phyloP scores from a whole-genome alignment of 2,797 vertebrate species.

The Hylomyscus alleni region DNA sequence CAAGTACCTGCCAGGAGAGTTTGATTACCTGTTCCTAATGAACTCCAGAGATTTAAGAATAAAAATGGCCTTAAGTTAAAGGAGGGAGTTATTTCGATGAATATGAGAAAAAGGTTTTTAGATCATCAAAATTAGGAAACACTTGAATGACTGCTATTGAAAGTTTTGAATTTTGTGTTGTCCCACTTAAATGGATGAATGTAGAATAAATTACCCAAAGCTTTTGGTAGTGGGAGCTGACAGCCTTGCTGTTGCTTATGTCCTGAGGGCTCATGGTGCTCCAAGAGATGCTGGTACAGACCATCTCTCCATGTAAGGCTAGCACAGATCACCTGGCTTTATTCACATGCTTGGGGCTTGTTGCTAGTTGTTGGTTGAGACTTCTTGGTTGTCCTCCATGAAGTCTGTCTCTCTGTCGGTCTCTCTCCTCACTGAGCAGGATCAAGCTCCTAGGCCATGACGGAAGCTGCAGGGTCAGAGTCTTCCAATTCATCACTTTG shows the following conservation, averaged over 20 bases:
- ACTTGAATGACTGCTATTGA: slow-evolving; percentile 59
- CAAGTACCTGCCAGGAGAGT: slow-evolving; percentile 45
- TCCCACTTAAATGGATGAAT: slow-evolving; percentile 23
- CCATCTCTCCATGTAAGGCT: background rate
- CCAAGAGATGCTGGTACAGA: background rate
- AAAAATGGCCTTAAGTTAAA: slow-evolving; percentile 69
- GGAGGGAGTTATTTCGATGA: slow-evolving; percentile 65
- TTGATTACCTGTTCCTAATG: slow-evolving; percentile 61
- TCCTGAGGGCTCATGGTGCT: background rate
- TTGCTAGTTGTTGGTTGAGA: background rate
- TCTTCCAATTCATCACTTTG: background rate
- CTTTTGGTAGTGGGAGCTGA: slow-evolving; percentile 13
- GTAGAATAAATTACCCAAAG: slow-evolving; percentile 26
- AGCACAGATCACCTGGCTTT: background rate
- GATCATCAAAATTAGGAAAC: slow-evolving; percentile 61
- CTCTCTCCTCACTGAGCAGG: background rate
- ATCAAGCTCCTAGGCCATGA: background rate
- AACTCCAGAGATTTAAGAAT: slow-evolving; percentile 61
- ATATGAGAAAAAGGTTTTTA: slow-evolving; percentile 41
- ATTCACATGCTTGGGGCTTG: background rate
- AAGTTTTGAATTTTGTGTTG: slow-evolving; percentile 55
- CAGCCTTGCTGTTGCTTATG: background rate
- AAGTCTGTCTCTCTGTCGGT: background rate
- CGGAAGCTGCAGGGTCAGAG: background rate
- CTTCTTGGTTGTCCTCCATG: background rate